phyloP scores from a whole-genome alignment of 2,113 vertebrate genomes.

The Larimichthys polyactis region DNA sequence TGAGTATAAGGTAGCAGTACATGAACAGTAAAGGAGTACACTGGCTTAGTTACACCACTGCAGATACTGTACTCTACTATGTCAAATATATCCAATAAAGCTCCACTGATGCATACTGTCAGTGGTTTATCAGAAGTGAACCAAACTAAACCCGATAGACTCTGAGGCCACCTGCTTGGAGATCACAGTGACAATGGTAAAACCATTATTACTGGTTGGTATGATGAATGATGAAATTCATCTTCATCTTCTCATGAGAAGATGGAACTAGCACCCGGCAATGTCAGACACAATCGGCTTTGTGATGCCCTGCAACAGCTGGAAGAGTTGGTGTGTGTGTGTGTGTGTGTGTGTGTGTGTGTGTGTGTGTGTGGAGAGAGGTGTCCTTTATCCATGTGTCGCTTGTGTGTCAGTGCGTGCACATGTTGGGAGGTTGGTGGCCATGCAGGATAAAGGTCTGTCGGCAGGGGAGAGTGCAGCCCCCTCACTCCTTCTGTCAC shows the following conservation, averaged over 20 bases:
- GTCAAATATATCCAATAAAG: background rate
- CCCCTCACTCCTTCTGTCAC: conserved; percentile 75
- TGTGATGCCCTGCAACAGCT: conserved; percentile 68
- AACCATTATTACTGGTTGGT: conserved; percentile 22
- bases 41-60: background rate
- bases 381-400: background rate
- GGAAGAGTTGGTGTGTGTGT: conserved; percentile 37
- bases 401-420: background rate
- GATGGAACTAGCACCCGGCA: conserved; percentile 32
- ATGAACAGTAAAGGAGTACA: background rate
- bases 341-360: conserved; percentile 24
- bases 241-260: conserved; percentile 50
- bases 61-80: background rate
- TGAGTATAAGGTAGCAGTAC: background rate
- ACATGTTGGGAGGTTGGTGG: conserved; percentile 30
- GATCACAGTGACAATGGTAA: conserved; percentile 6
- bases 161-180: conserved; percentile 1
- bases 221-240: conserved; percentile 36
- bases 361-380: conserved; percentile 18
- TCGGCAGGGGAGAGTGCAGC: conserved; percentile 62
- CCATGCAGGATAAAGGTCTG: conserved; percentile 65
- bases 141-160: background rate
- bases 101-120: background rate
- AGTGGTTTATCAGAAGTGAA: background rate
- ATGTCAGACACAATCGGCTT: conserved; percentile 74